Evolutionary conservation across 2,113 vertebrate genomes (phyloP).

Genomic region (Actenoides hombroni): DNA sequence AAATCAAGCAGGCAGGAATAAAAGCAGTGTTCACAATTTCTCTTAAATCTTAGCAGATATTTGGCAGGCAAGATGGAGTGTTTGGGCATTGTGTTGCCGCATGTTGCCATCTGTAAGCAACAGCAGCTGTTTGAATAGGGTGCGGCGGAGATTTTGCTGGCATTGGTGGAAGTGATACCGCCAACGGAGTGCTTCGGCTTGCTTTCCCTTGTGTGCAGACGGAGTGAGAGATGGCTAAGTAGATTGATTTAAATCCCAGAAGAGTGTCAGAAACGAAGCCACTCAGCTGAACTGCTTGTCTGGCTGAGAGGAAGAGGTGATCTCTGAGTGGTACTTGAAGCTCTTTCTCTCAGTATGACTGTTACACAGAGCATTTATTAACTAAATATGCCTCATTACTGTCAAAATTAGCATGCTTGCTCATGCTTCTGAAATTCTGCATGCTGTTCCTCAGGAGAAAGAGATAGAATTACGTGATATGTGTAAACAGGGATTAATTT

Average conservation of each 20-base stretch:
- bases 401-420: slow-evolving; percentile 66
- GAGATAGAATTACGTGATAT: slow-evolving; percentile 62
- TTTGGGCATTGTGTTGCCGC: not conserved
- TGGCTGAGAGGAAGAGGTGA: slow-evolving; percentile 24
- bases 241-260: slow-evolving; percentile 27
- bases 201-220: not conserved
- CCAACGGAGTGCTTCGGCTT: not conserved
- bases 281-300: slow-evolving; percentile 2
- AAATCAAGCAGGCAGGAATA: not conserved
- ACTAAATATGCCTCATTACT: slow-evolving; percentile 13
- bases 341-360: slow-evolving; percentile 25
- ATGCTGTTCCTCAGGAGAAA: slow-evolving; percentile 12
- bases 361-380: slow-evolving; percentile 45
- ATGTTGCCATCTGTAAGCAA: not conserved
- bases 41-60: not conserved
- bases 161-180: not conserved
- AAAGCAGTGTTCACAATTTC: not conserved
- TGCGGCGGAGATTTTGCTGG: not conserved
- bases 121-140: not conserved
- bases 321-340: slow-evolving; percentile 35
- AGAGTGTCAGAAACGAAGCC: not conserved
- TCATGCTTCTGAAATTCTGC: slow-evolving; percentile 58
- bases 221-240: not conserved
- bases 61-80: not conserved
- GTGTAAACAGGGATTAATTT: slow-evolving; percentile 71